These are phyloP conservation scores for Bombyx huttoni DNA, from an alignment of 2,888 invertebrate species.

Conservation along the genomic window DNA sequence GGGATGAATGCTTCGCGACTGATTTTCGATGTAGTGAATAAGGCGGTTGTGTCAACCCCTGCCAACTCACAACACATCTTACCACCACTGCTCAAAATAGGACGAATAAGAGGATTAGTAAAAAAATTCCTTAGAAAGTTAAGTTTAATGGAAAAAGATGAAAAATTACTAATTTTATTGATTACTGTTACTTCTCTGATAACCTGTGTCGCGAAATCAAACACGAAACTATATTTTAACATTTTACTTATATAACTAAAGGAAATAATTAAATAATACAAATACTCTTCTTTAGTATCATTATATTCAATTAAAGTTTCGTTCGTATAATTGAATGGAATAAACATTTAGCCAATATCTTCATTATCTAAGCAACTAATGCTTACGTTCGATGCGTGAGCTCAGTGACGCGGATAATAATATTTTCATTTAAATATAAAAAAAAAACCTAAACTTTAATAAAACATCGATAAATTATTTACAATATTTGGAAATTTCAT, in stretches of 20 bases:
- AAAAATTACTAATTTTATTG: too few species aligned
- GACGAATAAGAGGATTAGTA: too few species aligned
- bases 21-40: too few species aligned
- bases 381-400: slow-evolving; percentile 61
- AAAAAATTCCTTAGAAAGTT: too few species aligned
- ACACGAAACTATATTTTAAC: too few species aligned
- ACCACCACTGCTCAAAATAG: too few species aligned
- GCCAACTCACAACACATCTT: too few species aligned
- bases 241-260: not conserved
- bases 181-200: too few species aligned
- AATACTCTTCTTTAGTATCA: slow-evolving; percentile 27
- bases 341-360: slow-evolving; percentile 69
- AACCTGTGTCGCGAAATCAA: too few species aligned
- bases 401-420: slow-evolving; percentile 46
- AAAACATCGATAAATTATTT: slow-evolving; percentile 64
- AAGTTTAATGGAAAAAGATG: too few species aligned
- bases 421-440: slow-evolving; percentile 20
- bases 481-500: slow-evolving; percentile 71
- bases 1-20: too few species aligned
- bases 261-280: slow-evolving; percentile 23
- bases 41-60: too few species aligned
- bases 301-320: slow-evolving; percentile 66
- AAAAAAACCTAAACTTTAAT: slow-evolving; percentile 39
- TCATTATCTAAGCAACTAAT: slow-evolving; percentile 56
- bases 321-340: slow-evolving; percentile 67